A percentile compares a stretch with the other conserved stretches of the same genome.
phyloP scores from a whole-genome alignment of 2,888 invertebrate genomes.

The Acanthosoma haemorrhoidale region DNA sequence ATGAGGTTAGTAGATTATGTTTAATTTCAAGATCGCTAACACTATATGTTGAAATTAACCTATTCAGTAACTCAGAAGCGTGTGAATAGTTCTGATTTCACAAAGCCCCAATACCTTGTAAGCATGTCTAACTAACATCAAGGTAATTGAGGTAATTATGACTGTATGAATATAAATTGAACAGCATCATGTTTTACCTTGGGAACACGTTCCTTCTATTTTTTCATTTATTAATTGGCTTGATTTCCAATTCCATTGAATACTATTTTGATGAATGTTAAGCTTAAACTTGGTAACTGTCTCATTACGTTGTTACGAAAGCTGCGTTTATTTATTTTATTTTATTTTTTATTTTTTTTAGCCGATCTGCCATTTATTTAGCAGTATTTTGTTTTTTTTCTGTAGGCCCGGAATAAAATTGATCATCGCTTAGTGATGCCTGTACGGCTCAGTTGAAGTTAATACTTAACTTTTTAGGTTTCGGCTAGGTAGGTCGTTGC shows the following conservation, averaged over 20 bases:
- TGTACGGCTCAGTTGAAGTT: background rate
- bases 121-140: no score
- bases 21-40: no score
- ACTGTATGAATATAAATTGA: background rate
- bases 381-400: background rate
- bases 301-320: no score
- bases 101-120: no score
- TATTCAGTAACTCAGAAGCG: no score
- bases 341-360: background rate
- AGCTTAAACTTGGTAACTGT: no score
- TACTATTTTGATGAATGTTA: no score
- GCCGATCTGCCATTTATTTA: background rate
- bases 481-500: background rate
- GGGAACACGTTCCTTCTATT: background rate
- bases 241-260: background rate
- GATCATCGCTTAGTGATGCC: background rate
- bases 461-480: conserved; percentile 13
- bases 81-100: no score
- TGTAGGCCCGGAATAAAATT: background rate
- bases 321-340: no score
- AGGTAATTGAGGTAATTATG: background rate
- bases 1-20: no score
- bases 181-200: background rate
- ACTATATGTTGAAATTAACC: no score
- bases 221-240: background rate